Conservation (phyloP, 2,113 vertebrate genomes). For the Pygoscelis adeliae region DNA sequence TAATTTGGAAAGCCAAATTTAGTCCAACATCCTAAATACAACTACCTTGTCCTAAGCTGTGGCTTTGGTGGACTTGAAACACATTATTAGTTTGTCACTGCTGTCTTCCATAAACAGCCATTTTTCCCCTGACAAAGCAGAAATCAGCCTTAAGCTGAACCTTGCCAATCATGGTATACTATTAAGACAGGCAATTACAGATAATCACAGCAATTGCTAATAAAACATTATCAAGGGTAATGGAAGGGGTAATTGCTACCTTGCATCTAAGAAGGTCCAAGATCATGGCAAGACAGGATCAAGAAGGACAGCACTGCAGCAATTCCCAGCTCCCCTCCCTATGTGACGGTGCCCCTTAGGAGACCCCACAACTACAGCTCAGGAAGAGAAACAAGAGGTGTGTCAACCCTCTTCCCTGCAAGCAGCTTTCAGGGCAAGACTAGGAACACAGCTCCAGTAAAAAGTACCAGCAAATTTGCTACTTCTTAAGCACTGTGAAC, state of each 20-base stretch:
- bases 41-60: not conserved
- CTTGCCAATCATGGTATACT: not conserved
- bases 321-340: not conserved
- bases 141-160: not conserved
- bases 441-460: not conserved
- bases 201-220: slow-evolving; percentile 21
- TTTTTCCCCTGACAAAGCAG: not conserved
- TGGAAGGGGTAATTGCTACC: not conserved
- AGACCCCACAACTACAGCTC: not conserved
- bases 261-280: not conserved
- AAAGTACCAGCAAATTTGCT: not conserved
- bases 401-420: not conserved
- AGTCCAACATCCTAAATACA: not conserved
- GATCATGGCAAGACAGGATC: not conserved
- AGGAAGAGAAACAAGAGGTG: not conserved
- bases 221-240: slow-evolving; percentile 14
- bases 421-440: not conserved
- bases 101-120: too few species aligned
- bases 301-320: not conserved
- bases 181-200: slow-evolving; percentile 5
- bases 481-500: not conserved
- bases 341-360: accelerated
- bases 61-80: not conserved
- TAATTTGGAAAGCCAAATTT: not conserved
- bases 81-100: too few species aligned